A percentile compares a stretch with the other conserved stretches of the same genome.
phyloP scores from a whole-genome alignment of 2,888 invertebrate genomes.

The Dyspetes luteomarginatus region DNA sequence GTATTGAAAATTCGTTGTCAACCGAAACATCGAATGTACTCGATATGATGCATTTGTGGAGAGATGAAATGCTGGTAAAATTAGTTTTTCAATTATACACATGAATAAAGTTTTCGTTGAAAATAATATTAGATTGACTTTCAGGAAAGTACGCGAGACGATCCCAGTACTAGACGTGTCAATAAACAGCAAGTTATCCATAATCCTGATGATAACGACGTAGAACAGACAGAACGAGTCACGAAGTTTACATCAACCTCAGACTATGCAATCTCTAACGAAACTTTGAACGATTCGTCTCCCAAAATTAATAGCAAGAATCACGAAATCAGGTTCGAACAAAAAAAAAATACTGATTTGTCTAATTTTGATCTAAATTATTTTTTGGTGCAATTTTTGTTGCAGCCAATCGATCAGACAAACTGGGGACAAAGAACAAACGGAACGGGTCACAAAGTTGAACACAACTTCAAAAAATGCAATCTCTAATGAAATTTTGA shows the following conservation, averaged over 20 bases:
- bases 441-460: not conserved
- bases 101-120: too few species aligned
- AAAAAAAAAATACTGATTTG: not conserved
- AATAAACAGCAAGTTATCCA: slow-evolving; percentile 8
- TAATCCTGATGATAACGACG: slow-evolving; percentile 7
- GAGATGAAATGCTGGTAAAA: slow-evolving; percentile 79
- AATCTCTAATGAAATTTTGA: not conserved
- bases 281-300: not conserved
- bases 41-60: slow-evolving; percentile 83
- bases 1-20: slow-evolving; percentile 45
- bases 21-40: slow-evolving; percentile 80
- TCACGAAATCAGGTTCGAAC: slow-evolving; percentile 41
- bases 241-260: not conserved
- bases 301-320: slow-evolving; percentile 5
- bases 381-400: too few species aligned
- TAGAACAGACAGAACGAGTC: not conserved
- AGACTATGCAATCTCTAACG: not conserved
- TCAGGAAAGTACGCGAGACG: slow-evolving; percentile 38
- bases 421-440: not conserved
- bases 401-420: too few species aligned
- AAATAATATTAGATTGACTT: slow-evolving; percentile 8
- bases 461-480: not conserved
- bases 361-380: too few species aligned
- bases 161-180: slow-evolving; percentile 11
- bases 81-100: not conserved